These are phyloP conservation scores for Molossus alvarezi DNA, from an alignment of 2,797 vertebrate species.

Conservation along the genomic window DNA sequence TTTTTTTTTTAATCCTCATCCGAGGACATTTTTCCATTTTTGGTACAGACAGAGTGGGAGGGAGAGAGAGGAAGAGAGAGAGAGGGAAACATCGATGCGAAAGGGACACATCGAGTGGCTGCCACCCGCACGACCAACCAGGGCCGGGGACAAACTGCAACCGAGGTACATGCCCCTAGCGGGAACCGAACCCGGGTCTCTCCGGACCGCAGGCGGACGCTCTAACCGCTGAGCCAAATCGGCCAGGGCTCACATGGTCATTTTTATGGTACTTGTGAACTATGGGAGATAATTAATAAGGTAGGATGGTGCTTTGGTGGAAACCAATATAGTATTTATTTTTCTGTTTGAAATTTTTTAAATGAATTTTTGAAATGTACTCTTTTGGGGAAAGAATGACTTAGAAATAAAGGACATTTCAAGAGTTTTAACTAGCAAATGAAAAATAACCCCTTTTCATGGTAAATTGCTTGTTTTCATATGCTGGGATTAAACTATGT, in stretches of 20 bases:
- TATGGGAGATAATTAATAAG: background rate
- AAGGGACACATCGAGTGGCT: too few species aligned
- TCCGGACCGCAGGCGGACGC: too few species aligned
- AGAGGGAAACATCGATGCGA: too few species aligned
- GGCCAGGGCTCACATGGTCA: background rate
- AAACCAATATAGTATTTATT: background rate
- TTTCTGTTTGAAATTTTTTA: constrained; percentile 57
- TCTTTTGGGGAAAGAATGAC: background rate
- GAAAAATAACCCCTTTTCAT: background rate
- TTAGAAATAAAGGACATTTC: constrained; percentile 44
- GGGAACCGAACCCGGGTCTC: too few species aligned
- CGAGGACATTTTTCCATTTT: too few species aligned
- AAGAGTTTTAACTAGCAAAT: background rate
- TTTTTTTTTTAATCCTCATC: too few species aligned
- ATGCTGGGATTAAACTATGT: background rate
- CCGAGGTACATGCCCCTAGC: too few species aligned
- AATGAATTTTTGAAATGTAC: constrained; percentile 11
- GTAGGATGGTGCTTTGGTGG: background rate
- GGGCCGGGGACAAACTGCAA: too few species aligned
- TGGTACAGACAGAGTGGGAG: too few species aligned
- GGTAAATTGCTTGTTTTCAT: constrained; percentile 20
- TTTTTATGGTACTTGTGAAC: background rate
- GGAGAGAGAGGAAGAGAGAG: too few species aligned
- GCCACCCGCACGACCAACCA: too few species aligned
- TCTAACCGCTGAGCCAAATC: too few species aligned